Evolutionary conservation across 2,113 vertebrate species (phyloP), one percentile per base, ranked within the genome.

Genomic region (Myotis davidii): DNA sequence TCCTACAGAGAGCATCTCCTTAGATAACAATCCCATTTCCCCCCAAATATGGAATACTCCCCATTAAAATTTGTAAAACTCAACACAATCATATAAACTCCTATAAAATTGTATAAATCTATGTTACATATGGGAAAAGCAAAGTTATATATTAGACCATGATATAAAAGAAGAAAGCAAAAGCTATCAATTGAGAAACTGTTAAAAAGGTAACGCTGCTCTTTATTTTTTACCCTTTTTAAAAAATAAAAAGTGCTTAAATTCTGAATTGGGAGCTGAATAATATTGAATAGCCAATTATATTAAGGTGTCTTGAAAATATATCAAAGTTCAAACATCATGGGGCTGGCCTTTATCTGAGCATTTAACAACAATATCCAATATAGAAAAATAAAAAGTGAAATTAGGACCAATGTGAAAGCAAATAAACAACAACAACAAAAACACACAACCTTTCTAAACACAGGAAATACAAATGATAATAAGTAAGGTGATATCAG

Each of bases 261-360:
- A 14, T 73, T 89, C n/a, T 90, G 16, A 67, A 67, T 23, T 56
- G 6, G 78, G 9, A 93, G 32, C 12, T 94, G 52, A 93, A 27
- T 72, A 81, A 93, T 96, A 89, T 0, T 9, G 0, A 78, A 39
- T 4, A 85, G 32, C 20, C 39, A 95, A 52, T 56, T 96, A 86
- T 74, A 88, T 93, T 73, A 67, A 85, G 48, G 3, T 74, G 23
- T 56, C 94, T 96, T 93, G 48, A 93, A 96, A 96, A 16, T 85
- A 84, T 3, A 29, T n/a, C 3, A 78, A 45, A 82, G 77, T 59
- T 65, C 83, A 52, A 23, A 4, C 3, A n/a, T 20, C 39, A 42
- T 13, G n/a, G 93, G 64, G 0, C 1, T 91, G 27, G 2, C 0
- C 87, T 92, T 91, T 90, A 79, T 45, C 86, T 89, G 34, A 39